A percentile compares a stretch with the other conserved stretches of the same genome.
phyloP scores from a whole-genome alignment of 1,140 invertebrate genomes.

The Drosophila takahashii region DNA sequence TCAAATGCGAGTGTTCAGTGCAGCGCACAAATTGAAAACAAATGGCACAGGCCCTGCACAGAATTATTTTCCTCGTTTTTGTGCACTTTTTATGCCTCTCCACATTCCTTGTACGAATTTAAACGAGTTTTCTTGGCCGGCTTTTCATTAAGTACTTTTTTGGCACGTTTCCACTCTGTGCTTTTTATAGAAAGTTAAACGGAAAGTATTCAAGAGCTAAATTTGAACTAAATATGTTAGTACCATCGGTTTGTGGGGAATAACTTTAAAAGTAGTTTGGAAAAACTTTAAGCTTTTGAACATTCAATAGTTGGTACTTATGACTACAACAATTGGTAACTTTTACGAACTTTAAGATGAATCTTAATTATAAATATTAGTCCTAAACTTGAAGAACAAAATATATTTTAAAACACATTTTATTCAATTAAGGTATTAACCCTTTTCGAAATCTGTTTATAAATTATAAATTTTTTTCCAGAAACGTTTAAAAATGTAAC shows the following conservation, averaged over 20 bases:
- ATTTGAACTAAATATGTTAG: not conserved
- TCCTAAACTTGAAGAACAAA: too few relatives aligned
- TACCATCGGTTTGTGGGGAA: not conserved
- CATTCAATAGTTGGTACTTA: too few relatives aligned
- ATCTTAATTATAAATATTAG: too few relatives aligned
- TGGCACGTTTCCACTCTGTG: conserved; percentile 24
- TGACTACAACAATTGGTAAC: too few relatives aligned
- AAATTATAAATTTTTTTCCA: not conserved
- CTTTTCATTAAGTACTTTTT: conserved; percentile 32
- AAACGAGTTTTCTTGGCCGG: conserved; percentile 23
- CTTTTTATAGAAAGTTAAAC: not conserved
- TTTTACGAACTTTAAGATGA: too few relatives aligned
- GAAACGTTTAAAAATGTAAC: not conserved
- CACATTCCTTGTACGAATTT: conserved; percentile 23
- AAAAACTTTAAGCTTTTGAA: too few relatives aligned
- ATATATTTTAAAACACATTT: too few relatives aligned
- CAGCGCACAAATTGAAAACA: conserved; percentile 78
- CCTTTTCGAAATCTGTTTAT: too few relatives aligned
- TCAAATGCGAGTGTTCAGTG: conserved; percentile 62
- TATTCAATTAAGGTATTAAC: too few relatives aligned
- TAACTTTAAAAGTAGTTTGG: too few relatives aligned
- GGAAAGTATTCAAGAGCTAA: not conserved
- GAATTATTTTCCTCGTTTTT: conserved; percentile 50
- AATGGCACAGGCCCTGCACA: conserved; percentile 68
- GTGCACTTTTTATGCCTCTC: conserved; percentile 30